Evolutionary conservation across 2,888 invertebrate genomes (phyloP).

Genomic region (Lasioglossum oenotherae): DNA sequence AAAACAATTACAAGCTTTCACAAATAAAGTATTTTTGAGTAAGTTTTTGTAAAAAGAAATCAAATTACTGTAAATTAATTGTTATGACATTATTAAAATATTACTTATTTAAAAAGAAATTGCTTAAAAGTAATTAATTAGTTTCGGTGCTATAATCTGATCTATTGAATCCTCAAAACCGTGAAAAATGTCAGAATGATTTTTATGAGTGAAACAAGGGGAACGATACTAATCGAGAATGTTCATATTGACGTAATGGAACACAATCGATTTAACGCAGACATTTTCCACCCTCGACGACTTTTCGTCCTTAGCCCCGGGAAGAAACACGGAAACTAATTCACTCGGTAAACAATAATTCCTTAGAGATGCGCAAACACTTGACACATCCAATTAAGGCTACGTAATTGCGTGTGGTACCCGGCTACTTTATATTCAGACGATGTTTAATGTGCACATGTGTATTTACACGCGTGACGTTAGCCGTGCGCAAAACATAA

Average conservation of each 20-base stretch:
- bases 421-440: constrained; percentile 35
- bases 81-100: too few species aligned
- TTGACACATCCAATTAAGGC: constrained; percentile 52
- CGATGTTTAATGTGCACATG: constrained; percentile 12
- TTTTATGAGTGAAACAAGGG: constrained; percentile 9
- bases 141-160: too few species aligned
- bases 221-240: neutral
- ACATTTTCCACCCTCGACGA: constrained; percentile 10
- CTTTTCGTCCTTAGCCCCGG: neutral
- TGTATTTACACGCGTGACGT: neutral
- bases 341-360: constrained; percentile 52
- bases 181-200: too few species aligned
- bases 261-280: neutral
- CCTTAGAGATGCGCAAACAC: constrained; percentile 48
- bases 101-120: too few species aligned
- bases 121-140: too few species aligned
- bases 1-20: too few species aligned
- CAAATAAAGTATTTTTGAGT: too few species aligned
- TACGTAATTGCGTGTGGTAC: constrained; percentile 39
- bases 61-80: too few species aligned
- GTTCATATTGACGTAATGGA: neutral
- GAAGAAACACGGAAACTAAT: constrained; percentile 37
- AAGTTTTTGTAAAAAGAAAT: too few species aligned
- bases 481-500: constrained; percentile 2
- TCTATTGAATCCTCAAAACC: too few species aligned